phyloP scores from a whole-genome alignment of 2,888 invertebrate species.

The Ophion costatus region DNA sequence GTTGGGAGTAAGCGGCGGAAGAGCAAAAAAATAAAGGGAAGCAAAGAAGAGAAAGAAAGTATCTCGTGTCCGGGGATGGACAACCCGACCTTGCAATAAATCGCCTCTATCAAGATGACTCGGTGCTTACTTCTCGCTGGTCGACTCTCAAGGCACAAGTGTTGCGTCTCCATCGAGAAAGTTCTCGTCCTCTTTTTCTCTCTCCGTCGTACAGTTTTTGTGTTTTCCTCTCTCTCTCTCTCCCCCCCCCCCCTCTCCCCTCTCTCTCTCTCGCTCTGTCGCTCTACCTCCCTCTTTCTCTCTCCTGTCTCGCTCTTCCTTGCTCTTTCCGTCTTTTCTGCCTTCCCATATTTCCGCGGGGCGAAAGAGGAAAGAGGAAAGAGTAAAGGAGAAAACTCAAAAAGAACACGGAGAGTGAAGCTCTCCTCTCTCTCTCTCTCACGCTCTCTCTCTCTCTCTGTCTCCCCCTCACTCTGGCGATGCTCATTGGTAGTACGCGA shows the following conservation, averaged over 20 bases:
- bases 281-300: background rate
- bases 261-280: background rate
- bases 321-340: background rate
- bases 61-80: constrained; percentile 64
- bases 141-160: constrained; percentile 61
- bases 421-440: background rate
- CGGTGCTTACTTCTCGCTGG: constrained; percentile 66
- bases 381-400: constrained; percentile 26
- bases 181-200: constrained; percentile 20
- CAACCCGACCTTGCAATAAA: constrained; percentile 71
- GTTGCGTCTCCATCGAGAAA: constrained; percentile 68
- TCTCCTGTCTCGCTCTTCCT: background rate
- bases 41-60: constrained; percentile 57
- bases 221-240: background rate
- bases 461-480: background rate
- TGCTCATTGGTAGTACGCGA: constrained; percentile 21
- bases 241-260: constrained; percentile 1
- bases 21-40: constrained; percentile 42
- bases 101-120: constrained; percentile 73
- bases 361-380: constrained; percentile 14
- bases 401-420: constrained; percentile 7
- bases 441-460: constrained; percentile 3
- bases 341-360: constrained; percentile 25
- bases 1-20: constrained; percentile 27
- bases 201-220: constrained; percentile 1